Evolutionary conservation across 2,797 vertebrate genomes (phyloP).

Genomic region (Rousettus madagascariensis): DNA sequence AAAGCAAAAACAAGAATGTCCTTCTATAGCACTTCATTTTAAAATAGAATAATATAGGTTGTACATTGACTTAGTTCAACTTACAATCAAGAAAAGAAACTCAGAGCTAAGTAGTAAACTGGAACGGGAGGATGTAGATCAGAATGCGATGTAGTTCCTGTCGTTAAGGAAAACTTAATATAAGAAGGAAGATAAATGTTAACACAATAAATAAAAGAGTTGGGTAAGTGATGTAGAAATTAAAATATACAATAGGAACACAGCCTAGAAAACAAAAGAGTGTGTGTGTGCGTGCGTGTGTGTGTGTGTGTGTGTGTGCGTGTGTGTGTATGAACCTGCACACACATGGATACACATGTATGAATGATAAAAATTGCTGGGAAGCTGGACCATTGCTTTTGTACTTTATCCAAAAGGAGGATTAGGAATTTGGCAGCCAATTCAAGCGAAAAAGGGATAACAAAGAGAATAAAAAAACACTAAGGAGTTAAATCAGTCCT

Average conservation of each 20-base stretch:
- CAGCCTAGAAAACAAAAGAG: not conserved
- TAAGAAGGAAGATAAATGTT: not conserved
- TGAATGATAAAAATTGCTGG: rapidly evolving
- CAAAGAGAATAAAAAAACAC: not conserved
- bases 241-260: not conserved
- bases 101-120: not conserved
- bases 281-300: not conserved
- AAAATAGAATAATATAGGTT: not conserved
- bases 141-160: not conserved
- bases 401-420: not conserved
- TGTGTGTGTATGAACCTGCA: not conserved
- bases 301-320: not conserved
- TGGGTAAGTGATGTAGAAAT: not conserved
- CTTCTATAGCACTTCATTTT: not conserved
- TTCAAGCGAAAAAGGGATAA: not conserved
- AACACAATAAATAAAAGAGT: not conserved
- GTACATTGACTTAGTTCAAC: not conserved
- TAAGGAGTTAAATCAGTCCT: not conserved
- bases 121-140: not conserved
- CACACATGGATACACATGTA: rapidly evolving
- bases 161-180: not conserved
- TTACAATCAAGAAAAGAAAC: not conserved
- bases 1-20: not conserved
- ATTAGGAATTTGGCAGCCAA: not conserved
- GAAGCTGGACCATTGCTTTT: not conserved